Base-by-base conservation (phyloP, 2,113 vertebrate genomes). In the Isichthys henryi region DNA sequence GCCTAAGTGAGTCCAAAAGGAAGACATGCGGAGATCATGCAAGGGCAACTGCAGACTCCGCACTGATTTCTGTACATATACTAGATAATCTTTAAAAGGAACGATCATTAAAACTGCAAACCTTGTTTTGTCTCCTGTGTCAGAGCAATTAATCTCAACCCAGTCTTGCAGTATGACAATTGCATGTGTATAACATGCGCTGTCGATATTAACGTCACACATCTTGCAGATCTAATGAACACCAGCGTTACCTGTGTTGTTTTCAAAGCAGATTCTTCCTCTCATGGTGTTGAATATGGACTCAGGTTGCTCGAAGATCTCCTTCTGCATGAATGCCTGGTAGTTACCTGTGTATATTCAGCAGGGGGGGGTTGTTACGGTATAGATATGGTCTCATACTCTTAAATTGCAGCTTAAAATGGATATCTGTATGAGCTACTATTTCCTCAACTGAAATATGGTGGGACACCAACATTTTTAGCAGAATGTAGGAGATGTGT, bases 321-420 rank as follows among this genome's bases (percentile, higher is more conserved):
- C 98, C 94, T 99, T 99, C 92, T 99, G 98, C 98, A 99, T 99
- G 93, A 98, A 99, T 1, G 98, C 96, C 52, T 97, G 97, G 94
- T 97, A 99, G 93, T 98, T 98, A 49, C 98, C 98, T 99, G 93
- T 83, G 43, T 19, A 48, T 39, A 39, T 45, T 1, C 77, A 89
- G 52, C 21, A 80, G 21, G 13, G 6, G 77, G 43, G 19, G 82
- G 9, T 84, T 48, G 39, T 84, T 23, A 13, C 9, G 43, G 74
- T 43, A 43, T 19, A 80, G 5, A 80, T 43, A 48, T 84, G 45
- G 46, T 52, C 45, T 70, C 13, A 31, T n/a, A 77, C 45, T 23
- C 45, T 48, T 43, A 48, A 9, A 84, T 39, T 8, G 17, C 17
- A 84, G 23, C 1, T 48, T 84, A 39, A 77, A 77, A 39, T 77